phyloP scores from a whole-genome alignment of 2,113 vertebrate genomes.

The Nyctibius bracteatus region DNA sequence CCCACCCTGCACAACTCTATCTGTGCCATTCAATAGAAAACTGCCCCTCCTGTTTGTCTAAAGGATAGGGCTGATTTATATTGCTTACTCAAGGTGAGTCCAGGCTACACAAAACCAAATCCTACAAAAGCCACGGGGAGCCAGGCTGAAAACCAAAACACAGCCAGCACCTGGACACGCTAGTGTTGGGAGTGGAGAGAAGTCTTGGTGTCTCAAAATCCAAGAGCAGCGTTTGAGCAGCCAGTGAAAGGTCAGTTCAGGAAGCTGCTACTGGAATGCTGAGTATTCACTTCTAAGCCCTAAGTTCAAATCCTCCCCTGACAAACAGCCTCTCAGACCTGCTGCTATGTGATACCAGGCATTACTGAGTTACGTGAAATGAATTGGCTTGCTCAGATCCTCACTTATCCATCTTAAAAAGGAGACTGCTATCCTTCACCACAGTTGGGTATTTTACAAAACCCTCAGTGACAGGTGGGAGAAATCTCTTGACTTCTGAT shows the following conservation, averaged over 20 bases:
- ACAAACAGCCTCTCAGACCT: constrained; percentile 8
- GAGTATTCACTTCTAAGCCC: constrained; percentile 55
- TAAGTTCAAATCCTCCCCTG: constrained; percentile 28
- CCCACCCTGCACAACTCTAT: neutral
- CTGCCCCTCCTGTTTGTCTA: neutral
- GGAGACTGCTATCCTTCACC: neutral
- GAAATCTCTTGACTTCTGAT: neutral
- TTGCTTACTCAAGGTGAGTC: neutral
- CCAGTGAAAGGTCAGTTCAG: constrained; percentile 3
- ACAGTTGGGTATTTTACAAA: neutral
- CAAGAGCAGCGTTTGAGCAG: neutral
- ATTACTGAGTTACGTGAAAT: neutral
- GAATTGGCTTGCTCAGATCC: constrained; percentile 11
- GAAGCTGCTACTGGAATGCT: constrained; percentile 44
- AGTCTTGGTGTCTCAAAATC: neutral
- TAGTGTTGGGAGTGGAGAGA: neutral
- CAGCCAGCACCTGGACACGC: neutral
- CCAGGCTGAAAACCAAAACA: constrained; percentile 21
- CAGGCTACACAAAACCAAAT: constrained; percentile 24
- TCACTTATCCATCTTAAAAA: neutral
- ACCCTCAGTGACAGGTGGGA: neutral
- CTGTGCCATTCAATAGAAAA: neutral
- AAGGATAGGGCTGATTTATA: neutral
- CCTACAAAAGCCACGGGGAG: constrained; percentile 63
- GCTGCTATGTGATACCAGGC: constrained; percentile 3